Evolutionary conservation across 2,113 vertebrate species (phyloP).

Genomic region (Oriolus oriolus): DNA sequence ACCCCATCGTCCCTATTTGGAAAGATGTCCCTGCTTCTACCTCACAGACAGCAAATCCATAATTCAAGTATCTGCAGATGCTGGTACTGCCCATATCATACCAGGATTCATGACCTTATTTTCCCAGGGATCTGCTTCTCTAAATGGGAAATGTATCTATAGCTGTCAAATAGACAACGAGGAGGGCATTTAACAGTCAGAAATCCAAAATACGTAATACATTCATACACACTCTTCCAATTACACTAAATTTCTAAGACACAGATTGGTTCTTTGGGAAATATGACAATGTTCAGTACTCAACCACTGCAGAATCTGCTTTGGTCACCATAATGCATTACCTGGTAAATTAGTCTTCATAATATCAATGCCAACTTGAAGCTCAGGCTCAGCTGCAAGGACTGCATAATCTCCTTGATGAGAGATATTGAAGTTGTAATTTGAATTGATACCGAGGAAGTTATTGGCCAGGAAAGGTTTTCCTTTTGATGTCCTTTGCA

Average conservation of each 20-base stretch:
- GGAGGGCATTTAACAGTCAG: background rate
- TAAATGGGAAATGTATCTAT: background rate
- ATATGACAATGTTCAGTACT: background rate
- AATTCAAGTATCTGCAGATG: background rate
- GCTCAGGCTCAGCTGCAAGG: constrained; percentile 85
- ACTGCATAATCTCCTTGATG: constrained; percentile 95
- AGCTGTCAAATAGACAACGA: background rate
- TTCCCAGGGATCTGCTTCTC: background rate
- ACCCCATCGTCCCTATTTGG: background rate
- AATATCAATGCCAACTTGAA: constrained; percentile 89
- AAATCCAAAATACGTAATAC: background rate
- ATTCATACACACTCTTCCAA: background rate
- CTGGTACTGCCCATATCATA: background rate
- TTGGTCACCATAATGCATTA: constrained; percentile 33
- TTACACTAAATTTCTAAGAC: background rate
- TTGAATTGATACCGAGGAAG: background rate
- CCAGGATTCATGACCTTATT: background rate
- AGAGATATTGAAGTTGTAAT: constrained; percentile 91
- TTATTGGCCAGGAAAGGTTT: constrained; percentile 86
- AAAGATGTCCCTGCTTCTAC: background rate
- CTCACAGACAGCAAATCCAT: background rate
- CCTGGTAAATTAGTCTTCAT: constrained; percentile 93
- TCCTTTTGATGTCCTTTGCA: constrained; percentile 87
- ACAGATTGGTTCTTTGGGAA: background rate
- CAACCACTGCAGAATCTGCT: background rate